phyloP scores from a whole-genome alignment of 1,140 invertebrate species.

The Brachionus koreanus region DNA sequence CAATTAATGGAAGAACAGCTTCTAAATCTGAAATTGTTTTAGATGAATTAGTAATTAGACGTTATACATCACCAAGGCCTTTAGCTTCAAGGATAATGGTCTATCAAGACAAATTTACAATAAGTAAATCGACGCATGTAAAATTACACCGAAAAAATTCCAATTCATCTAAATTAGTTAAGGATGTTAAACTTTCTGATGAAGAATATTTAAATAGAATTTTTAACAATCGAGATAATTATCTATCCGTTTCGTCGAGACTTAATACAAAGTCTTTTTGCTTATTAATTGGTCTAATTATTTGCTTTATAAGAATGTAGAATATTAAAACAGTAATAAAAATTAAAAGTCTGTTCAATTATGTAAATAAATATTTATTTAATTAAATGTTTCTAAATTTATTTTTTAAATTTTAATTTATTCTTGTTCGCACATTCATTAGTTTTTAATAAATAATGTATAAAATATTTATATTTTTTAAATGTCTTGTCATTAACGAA shows the following conservation, averaged over 20 bases:
- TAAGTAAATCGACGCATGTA: background rate
- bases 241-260: background rate
- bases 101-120: slow-evolving; percentile 14
- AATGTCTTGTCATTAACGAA: background rate
- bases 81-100: background rate
- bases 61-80: background rate
- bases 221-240: background rate
- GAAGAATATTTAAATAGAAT: background rate
- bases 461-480: background rate
- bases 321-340: background rate
- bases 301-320: background rate
- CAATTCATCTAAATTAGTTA: slow-evolving; percentile 20
- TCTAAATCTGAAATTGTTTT: background rate
- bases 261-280: background rate
- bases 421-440: background rate
- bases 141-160: slow-evolving; percentile 26
- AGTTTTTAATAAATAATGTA: background rate
- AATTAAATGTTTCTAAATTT: background rate
- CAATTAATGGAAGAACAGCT: background rate
- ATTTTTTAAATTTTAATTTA: slow-evolving; percentile 8
- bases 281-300: background rate
- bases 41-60: background rate
- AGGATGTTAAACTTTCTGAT: background rate
- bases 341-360: background rate
- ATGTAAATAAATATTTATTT: slow-evolving; percentile 7